phyloP scores from a whole-genome alignment of 2,888 invertebrate genomes.

The Sussaba pulchella region DNA sequence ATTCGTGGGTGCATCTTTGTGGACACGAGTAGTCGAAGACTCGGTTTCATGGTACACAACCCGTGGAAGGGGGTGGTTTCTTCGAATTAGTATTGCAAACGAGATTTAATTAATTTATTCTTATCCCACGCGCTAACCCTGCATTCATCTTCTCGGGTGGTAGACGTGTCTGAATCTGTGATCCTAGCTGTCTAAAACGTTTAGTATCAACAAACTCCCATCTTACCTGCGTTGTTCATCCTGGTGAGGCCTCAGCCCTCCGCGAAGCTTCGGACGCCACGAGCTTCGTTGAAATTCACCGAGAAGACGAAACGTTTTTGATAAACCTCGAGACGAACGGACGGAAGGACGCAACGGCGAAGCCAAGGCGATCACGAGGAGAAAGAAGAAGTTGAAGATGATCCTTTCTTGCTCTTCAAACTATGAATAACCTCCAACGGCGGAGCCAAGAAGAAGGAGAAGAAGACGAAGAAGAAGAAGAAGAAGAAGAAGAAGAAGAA shows the following conservation, averaged over 20 bases:
- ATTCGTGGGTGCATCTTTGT: slow-evolving; percentile 50
- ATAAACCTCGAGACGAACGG: slow-evolving; percentile 55
- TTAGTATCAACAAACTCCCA: slow-evolving; percentile 37
- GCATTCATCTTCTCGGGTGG: slow-evolving; percentile 21
- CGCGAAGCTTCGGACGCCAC: background rate
- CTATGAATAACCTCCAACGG: too few relatives aligned
- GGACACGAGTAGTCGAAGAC: slow-evolving; percentile 33
- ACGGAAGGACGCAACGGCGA: too few relatives aligned
- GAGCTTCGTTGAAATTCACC: slow-evolving; percentile 55
- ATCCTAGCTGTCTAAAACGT: background rate
- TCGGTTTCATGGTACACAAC: too few relatives aligned
- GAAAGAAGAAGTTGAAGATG: slow-evolving; percentile 23
- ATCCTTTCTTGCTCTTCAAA: too few relatives aligned
- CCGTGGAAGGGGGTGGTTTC: too few relatives aligned
- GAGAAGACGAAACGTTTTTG: slow-evolving; percentile 59
- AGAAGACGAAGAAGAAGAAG: too few relatives aligned
- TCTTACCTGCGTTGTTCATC: slow-evolving; percentile 27
- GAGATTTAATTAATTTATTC: slow-evolving; percentile 61
- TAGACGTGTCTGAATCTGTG: slow-evolving; percentile 12
- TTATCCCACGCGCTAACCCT: too few relatives aligned
- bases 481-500: too few relatives aligned
- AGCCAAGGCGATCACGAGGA: too few relatives aligned
- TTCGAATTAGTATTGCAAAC: slow-evolving; percentile 40
- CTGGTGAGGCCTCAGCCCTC: slow-evolving; percentile 29
- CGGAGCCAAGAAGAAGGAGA: background rate